Evolutionary conservation across 2,888 invertebrate genomes (phyloP), one percentile per base, ranked within the genome.

Genomic region (Chydorus sphaericus): DNA sequence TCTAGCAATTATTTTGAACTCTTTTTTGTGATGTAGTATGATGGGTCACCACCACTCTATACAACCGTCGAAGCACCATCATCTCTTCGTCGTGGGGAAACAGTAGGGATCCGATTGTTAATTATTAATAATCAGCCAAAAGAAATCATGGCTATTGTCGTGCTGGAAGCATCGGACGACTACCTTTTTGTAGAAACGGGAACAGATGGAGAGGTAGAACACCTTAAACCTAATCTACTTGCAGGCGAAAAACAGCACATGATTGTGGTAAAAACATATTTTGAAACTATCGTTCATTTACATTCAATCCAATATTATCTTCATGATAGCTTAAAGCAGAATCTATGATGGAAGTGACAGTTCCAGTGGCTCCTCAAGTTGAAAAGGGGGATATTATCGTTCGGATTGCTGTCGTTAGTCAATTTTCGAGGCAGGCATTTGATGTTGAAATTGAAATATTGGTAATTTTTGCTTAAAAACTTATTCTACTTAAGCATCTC

Each of bases 161-260:
- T 70, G 10, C 66, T 77, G 54, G 69, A 70, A 52, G 72, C 67
- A 16, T 73, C 74, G 0, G 66, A 68, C 6, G 69, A 73, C 49
- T 74, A 73, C 61, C 66, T 70, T 57, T 75, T 76, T 62, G 71
- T 77, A 4, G 67, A 73, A 55, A 75, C 76, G 1, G 75, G 72
- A 51, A 62, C 64, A 4, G 68, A 69, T 54, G 76, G 76, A 1
- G 66, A 69, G 26, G 74, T 75, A 7, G 67, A 68, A 20, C 73
- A 74, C 33, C 74, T 73, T 62, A 66, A 65, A 3, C 75, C 75
- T 0, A 62, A 68, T 26, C 69, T 71, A 5, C 66, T 70, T 6
- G 62, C 62, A 11, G 76, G 76, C 1, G 74, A 75, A 60, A 71
- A 73, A 61, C 76, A 77, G 59, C 74, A 75, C 60, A 68, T 76